Evolutionary conservation across 2,888 invertebrate species (phyloP).

Genomic region (Drosophila affinis): DNA sequence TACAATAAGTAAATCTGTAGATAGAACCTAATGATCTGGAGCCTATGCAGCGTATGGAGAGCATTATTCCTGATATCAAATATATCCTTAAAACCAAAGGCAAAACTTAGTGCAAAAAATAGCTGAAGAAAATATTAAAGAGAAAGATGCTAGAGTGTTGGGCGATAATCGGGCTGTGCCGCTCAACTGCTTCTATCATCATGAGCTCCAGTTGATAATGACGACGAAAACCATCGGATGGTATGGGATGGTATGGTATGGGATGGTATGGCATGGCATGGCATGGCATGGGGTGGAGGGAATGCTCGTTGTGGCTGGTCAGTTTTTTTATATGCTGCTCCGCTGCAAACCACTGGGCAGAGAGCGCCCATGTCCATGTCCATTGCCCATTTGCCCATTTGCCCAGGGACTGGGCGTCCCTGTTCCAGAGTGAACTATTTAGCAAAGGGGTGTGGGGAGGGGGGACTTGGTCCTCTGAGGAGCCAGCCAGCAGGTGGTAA

Average conservation of each 20-base stretch:
- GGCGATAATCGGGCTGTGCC: slow-evolving; percentile 65
- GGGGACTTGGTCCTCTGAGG: slow-evolving; percentile 11
- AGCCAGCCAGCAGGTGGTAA: slow-evolving; percentile 71
- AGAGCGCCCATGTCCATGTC: slow-evolving; percentile 3
- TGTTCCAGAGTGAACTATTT: slow-evolving; percentile 42
- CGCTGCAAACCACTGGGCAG: slow-evolving; percentile 4
- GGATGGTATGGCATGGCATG: slow-evolving; percentile 22
- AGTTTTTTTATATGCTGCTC: slow-evolving; percentile 16
- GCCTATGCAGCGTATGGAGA: background rate
- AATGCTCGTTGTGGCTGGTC: slow-evolving; percentile 51
- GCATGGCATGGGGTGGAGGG: slow-evolving; percentile 25
- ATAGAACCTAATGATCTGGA: too few relatives aligned
- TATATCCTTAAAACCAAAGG: background rate
- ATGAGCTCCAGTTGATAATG: slow-evolving; percentile 62
- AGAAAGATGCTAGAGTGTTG: slow-evolving; percentile 52
- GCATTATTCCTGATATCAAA: background rate
- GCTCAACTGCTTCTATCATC: slow-evolving; percentile 66
- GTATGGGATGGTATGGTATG: slow-evolving; percentile 9
- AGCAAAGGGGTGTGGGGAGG: slow-evolving; percentile 16
- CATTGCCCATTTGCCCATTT: slow-evolving; percentile 1
- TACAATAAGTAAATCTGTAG: background rate
- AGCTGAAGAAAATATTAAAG: slow-evolving; percentile 40
- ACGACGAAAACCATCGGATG: slow-evolving; percentile 66
- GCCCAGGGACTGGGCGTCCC: slow-evolving; percentile 2
- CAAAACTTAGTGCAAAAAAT: background rate